These are phyloP conservation scores for Napeogenes sylphis DNA, from an alignment of 2,888 invertebrate species.

Conservation along the genomic window DNA sequence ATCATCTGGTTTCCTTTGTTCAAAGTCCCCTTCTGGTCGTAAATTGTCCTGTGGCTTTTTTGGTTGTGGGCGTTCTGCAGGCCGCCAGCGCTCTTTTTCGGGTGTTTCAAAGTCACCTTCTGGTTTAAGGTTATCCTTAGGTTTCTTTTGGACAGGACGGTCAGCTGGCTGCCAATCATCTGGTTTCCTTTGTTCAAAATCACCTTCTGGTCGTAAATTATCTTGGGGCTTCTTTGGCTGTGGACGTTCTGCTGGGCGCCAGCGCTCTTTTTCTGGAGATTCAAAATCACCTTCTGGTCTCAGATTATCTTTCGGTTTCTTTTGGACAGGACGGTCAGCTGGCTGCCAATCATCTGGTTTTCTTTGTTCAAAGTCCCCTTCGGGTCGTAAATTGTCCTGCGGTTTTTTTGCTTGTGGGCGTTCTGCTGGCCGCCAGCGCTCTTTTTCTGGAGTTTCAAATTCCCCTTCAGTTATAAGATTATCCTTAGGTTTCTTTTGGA, in stretches of 20 bases:
- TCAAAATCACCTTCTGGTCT: slow-evolving; percentile 70
- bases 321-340: slow-evolving; percentile 51
- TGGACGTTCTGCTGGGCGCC: slow-evolving; percentile 59
- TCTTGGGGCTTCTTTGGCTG: slow-evolving; percentile 65
- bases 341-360: slow-evolving; percentile 44
- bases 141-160: slow-evolving; percentile 53
- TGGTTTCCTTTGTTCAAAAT: slow-evolving; percentile 62
- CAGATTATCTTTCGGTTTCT: slow-evolving; percentile 70
- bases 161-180: slow-evolving; percentile 49
- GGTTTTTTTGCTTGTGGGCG: slow-evolving; percentile 66
- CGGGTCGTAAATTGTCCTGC: slow-evolving; percentile 71
- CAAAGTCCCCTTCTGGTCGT: slow-evolving; percentile 76
- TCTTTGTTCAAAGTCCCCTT: slow-evolving; percentile 68
- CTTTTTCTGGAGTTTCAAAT: slow-evolving; percentile 59
- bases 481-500: slow-evolving; percentile 74
- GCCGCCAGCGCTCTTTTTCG: slow-evolving; percentile 70
- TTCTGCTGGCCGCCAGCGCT: slow-evolving; percentile 73
- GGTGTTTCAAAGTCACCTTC: slow-evolving; percentile 69
- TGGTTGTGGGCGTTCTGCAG: slow-evolving; percentile 58
- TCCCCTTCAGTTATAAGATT: slow-evolving; percentile 78
- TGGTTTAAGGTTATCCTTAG: slow-evolving; percentile 70
- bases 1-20: slow-evolving; percentile 69
- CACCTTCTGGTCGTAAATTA: slow-evolving; percentile 78
- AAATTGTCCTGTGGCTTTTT: slow-evolving; percentile 76
- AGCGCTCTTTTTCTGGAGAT: slow-evolving; percentile 70